phyloP scores from a whole-genome alignment of 2,888 invertebrate species.

The Cantharis rufa region DNA sequence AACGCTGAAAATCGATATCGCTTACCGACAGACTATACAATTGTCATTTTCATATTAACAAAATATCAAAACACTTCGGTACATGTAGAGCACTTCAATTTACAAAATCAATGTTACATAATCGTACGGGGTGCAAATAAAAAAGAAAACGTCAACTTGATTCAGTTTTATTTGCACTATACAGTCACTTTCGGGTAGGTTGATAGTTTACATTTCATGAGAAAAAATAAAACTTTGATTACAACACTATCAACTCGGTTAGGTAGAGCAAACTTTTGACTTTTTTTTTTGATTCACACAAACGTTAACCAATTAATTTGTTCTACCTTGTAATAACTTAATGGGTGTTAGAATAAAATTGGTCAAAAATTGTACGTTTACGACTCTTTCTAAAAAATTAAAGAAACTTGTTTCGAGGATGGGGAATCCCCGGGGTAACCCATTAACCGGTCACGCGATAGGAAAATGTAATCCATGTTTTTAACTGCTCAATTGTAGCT shows the following conservation, averaged over 20 bases:
- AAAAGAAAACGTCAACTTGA: neutral
- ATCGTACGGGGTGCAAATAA: neutral
- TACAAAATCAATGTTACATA: neutral
- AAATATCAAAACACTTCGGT: neutral
- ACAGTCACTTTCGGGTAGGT: neutral
- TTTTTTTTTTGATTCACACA: neutral
- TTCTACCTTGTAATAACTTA: neutral
- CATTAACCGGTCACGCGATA: no score
- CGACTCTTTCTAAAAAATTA: neutral
- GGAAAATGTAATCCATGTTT: no score
- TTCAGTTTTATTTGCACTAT: neutral
- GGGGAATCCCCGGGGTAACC: no score
- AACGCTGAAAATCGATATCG: neutral
- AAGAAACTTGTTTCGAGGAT: neutral
- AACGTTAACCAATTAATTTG: neutral
- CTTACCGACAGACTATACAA: neutral
- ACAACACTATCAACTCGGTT: neutral
- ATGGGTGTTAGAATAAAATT: neutral
- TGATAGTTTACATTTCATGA: neutral
- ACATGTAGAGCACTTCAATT: slow-evolving; percentile 1
- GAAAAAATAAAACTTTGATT: neutral
- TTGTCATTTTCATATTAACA: neutral
- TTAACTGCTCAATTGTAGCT: no score
- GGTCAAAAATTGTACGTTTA: neutral
- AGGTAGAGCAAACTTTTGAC: neutral